phyloP scores from a whole-genome alignment of 2,797 vertebrate species.

The Otolemur crassicaudatus region DNA sequence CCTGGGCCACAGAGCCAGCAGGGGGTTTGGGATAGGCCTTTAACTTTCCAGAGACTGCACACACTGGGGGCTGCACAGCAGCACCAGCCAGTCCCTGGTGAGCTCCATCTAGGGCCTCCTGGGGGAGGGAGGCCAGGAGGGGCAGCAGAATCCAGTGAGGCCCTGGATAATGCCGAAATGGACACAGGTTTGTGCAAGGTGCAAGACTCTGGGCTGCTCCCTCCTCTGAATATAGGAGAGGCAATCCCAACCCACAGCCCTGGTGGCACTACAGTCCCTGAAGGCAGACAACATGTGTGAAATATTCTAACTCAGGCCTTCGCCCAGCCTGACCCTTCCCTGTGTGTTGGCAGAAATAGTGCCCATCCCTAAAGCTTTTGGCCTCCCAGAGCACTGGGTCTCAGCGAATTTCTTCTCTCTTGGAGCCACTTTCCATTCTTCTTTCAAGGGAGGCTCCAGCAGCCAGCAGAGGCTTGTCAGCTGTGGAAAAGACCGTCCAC shows the following conservation, averaged over 20 bases:
- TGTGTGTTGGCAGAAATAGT: rapidly evolving
- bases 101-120: rapidly evolving
- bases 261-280: not conserved
- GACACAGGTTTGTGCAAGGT: not conserved
- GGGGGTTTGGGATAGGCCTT: not conserved
- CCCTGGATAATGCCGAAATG: not conserved
- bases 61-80: rapidly evolving
- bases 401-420: not conserved
- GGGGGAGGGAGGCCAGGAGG: not conserved
- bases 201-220: not conserved
- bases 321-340: not conserved
- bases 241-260: not conserved
- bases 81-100: not conserved
- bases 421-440: not conserved
- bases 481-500: rapidly evolving
- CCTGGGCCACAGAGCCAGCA: rapidly evolving
- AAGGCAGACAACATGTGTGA: not conserved
- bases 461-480: rapidly evolving
- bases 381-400: not conserved
- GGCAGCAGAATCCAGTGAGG: not conserved
- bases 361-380: rapidly evolving
- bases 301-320: not conserved
- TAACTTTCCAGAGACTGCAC: not conserved
- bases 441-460: not conserved
- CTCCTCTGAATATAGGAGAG: rapidly evolving